These are phyloP conservation scores for Smithornis capensis DNA, from an alignment of 2,113 vertebrate genomes.

Conservation along the genomic window DNA sequence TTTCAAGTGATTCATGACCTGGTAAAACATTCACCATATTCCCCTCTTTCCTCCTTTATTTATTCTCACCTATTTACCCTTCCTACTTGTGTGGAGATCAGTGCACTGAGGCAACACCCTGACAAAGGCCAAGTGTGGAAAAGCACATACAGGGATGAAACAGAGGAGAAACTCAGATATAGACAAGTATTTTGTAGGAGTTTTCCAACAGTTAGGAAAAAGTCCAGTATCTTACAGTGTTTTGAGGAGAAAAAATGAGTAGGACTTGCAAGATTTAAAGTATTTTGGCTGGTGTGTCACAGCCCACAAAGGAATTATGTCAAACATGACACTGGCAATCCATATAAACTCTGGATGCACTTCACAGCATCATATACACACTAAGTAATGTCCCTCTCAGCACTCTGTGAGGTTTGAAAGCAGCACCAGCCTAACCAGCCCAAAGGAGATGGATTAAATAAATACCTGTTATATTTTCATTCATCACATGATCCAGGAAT, in stretches of 20 bases:
- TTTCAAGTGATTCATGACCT: constrained; percentile 45
- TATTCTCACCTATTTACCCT: background rate
- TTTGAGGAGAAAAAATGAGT: background rate
- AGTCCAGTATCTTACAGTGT: background rate
- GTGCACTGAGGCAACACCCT: background rate
- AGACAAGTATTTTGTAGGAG: background rate
- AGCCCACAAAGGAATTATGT: background rate
- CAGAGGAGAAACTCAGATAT: background rate
- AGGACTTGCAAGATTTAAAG: background rate
- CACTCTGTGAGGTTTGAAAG: background rate
- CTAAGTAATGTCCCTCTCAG: background rate
- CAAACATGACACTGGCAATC: background rate
- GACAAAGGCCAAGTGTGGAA: background rate
- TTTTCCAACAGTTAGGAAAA: background rate
- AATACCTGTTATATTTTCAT: constrained; percentile 11
- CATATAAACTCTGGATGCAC: background rate
- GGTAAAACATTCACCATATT: constrained; percentile 26
- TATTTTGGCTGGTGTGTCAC: background rate
- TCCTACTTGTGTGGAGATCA: background rate
- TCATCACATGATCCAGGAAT: background rate
- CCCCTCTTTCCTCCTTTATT: background rate
- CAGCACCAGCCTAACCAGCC: background rate
- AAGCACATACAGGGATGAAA: background rate
- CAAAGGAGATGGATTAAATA: background rate
- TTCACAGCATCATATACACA: background rate